Conservation (phyloP, 2,797 vertebrate species). For the Margarornis squamiger region DNA sequence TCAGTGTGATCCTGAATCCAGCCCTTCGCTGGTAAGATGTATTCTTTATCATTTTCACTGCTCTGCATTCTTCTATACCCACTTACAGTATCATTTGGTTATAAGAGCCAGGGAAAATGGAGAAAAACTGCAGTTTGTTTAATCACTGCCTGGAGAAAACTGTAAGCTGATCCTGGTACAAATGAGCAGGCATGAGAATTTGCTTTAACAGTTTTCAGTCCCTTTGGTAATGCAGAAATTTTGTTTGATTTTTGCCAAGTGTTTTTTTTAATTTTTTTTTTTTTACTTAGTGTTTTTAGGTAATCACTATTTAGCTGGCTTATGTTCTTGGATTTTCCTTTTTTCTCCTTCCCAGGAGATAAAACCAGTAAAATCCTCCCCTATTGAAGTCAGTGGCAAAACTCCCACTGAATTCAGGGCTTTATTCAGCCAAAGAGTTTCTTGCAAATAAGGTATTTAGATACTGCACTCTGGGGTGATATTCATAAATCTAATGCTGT, state of each 20-base stretch:
- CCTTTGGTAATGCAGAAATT: constrained; percentile 24
- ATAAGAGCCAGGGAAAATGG: background rate
- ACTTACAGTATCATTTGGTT: constrained; percentile 1
- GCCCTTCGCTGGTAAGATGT: background rate
- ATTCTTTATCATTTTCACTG: background rate
- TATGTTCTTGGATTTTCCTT: constrained; percentile 19
- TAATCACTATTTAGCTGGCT: constrained; percentile 39
- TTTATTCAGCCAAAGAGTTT: constrained; percentile 29
- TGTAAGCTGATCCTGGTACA: constrained; percentile 32
- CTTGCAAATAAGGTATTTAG: constrained; percentile 52
- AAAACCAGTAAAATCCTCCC: constrained; percentile 26
- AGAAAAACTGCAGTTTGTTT: constrained; percentile 26
- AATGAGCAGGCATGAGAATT: constrained; percentile 31
- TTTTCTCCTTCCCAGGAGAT: constrained; percentile 26
- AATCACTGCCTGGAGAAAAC: constrained; percentile 50
- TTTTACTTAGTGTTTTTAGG: background rate
- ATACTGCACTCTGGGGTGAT: constrained; percentile 35
- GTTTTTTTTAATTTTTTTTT: background rate
- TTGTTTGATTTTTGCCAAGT: constrained; percentile 32
- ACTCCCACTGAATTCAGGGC: constrained; percentile 17
- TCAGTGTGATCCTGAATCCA: background rate
- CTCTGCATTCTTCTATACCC: background rate
- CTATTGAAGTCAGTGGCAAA: constrained; percentile 29
- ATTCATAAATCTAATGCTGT: constrained; percentile 24
- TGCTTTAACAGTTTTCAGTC: constrained; percentile 37